Base-by-base conservation (phyloP, 1,140 invertebrate species). In the Coelopa frigida region DNA sequence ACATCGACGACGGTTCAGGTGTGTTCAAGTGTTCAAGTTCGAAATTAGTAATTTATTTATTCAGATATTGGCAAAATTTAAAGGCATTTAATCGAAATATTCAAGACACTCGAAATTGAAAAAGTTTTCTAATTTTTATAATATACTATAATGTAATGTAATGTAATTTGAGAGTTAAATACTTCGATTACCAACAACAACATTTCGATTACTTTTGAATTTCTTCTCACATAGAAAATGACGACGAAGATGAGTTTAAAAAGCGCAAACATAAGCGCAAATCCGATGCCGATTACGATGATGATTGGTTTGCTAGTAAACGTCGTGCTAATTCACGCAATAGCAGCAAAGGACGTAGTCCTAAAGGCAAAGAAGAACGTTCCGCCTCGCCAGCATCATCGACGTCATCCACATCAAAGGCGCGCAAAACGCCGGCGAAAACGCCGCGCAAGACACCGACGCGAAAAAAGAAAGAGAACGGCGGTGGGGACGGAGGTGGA, bases 1-100 rank as follows among this genome's bases (percentile, higher is more conserved):
- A 67, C 31, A 67, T 67, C 11, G 63, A 67, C 38, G 63, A 67
- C 53, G 60, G 58, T 48, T 59, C 63, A 49, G 63, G 60, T 63
- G 54, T 52, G 57, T 33, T n/a, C n/a, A n/a, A n/a, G n/a, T n/a
- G n/a, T n/a, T n/a, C n/a, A n/a, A n/a, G n/a, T n/a, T n/a, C n/a
- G n/a, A n/a, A n/a, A n/a, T n/a, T n/a, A n/a, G n/a, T n/a, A n/a
- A n/a, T n/a, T n/a, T n/a, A n/a, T n/a, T n/a, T n/a, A n/a, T n/a
- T n/a, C n/a, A n/a, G n/a, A n/a, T n/a, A n/a, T n/a, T n/a, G n/a
- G n/a, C n/a, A n/a, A n/a, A n/a, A n/a, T n/a, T n/a, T n/a, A n/a
- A n/a, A n/a, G n/a, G n/a, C n/a, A n/a, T n/a, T n/a, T n/a, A n/a
- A n/a, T n/a, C n/a, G n/a, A n/a, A n/a, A n/a, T n/a, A n/a, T n/a